These are phyloP conservation scores for Phengaris arion DNA, from an alignment of 2,888 invertebrate species.

Conservation along the genomic window DNA sequence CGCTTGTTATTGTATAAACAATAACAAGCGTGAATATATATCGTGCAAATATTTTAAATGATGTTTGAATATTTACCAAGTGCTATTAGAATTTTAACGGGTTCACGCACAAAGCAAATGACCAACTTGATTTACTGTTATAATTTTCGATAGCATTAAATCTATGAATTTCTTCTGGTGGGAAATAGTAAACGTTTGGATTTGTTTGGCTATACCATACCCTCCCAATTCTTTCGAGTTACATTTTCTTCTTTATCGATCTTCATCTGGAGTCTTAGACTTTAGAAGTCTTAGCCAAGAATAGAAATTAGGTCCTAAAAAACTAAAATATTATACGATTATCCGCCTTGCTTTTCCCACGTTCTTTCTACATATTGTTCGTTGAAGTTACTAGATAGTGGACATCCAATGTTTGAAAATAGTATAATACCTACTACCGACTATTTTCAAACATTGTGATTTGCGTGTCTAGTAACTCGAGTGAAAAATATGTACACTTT, in stretches of 20 bases:
- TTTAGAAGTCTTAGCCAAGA: neutral
- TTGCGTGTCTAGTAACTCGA: too few relatives aligned
- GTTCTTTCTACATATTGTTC: too few relatives aligned
- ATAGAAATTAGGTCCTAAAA: neutral
- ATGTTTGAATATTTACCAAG: conserved; percentile 15
- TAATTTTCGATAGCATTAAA: neutral
- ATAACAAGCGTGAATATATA: neutral
- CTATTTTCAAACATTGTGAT: too few relatives aligned
- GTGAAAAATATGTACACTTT: too few relatives aligned
- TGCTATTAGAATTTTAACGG: conserved; percentile 5
- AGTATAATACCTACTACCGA: too few relatives aligned
- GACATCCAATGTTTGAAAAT: too few relatives aligned
- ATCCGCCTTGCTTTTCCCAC: too few relatives aligned
- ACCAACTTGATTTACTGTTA: conserved; percentile 11
- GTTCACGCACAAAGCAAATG: conserved; percentile 12
- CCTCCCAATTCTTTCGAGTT: neutral
- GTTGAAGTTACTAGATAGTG: too few relatives aligned
- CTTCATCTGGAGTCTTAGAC: neutral
- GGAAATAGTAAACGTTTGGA: neutral
- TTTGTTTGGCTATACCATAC: neutral
- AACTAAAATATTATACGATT: neutral
- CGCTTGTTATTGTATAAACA: neutral
- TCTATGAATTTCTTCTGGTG: neutral
- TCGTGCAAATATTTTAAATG: conserved; percentile 28
- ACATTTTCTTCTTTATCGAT: neutral